Evolutionary conservation across 2,113 vertebrate species (phyloP), one percentile per base, ranked within the genome.

Genomic region (Baryphthengus martii): DNA sequence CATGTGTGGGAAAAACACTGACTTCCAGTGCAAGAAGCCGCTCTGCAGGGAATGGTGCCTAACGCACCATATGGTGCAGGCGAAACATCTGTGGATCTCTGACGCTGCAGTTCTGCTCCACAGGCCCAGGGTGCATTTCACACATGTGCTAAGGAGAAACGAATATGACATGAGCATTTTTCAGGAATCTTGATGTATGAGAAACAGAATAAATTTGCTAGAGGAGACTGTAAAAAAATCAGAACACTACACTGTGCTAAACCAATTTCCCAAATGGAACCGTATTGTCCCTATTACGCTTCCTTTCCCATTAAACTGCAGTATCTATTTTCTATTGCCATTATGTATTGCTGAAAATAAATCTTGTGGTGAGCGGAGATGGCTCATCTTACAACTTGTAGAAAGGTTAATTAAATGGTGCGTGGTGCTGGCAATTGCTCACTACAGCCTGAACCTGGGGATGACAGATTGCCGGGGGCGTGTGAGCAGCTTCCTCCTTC

Each of bases 341-440:
- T 62, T 49, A 7, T 55, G 53, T 53, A 81, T 68, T 2, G 6
- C 67, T 85, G 91, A 73, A 91, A 97, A 95, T 91, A 89, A 94
- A 95, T 94, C 87, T 89, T 2, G 0, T 11, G 35, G 68, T 0
- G 13, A 85, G 50, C 2, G 17, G 75, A 29, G 59, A 47, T 11
- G 59, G 63, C 86, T 97, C 92, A 65, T 92, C 73, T 96, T 93
- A 94, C 90, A 80, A 42, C 83, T 91, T 93, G 80, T 47, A 39
- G 96, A 95, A 90, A 92, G 91, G 83, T 95, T 96, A 95, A 95
- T 95, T 96, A 96, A 94, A 95, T 40, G 83, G 83, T 67, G 71
- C 5, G 8, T 85, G 93, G 88, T 85, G 94, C 82, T 96, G 88
- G 91, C 83, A 49, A 79, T 96, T 67, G 52, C 17, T 93, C 53